Evolutionary conservation across 2,888 invertebrate genomes (phyloP).

Genomic region (Drosophila setosimentum): DNA sequence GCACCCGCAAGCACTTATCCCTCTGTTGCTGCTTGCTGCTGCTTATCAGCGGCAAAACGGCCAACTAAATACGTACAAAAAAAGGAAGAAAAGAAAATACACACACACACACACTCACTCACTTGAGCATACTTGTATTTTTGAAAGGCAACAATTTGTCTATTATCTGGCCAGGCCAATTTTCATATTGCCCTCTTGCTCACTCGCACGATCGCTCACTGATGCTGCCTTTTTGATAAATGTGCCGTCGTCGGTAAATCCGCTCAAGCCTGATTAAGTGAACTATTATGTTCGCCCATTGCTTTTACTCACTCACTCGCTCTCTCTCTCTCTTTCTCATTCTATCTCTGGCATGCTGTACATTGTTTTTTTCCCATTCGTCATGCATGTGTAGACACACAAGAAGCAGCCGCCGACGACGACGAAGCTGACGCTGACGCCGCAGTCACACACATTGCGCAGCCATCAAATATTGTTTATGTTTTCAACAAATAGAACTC

Average conservation of each 20-base stretch:
- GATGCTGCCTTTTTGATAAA: constrained; percentile 60
- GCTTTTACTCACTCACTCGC: constrained; percentile 13
- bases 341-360: constrained; percentile 8
- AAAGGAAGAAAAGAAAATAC: constrained; percentile 5
- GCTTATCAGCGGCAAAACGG: constrained; percentile 73
- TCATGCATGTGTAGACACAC: constrained; percentile 76
- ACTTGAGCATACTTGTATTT: constrained; percentile 15
- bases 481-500: constrained; percentile 70
- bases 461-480: constrained; percentile 77
- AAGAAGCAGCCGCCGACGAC: constrained; percentile 59
- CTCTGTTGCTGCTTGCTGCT: constrained; percentile 29
- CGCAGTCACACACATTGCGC: constrained; percentile 34
- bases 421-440: constrained; percentile 33
- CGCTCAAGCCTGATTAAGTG: constrained; percentile 79
- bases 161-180: constrained; percentile 69
- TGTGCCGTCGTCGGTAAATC: constrained; percentile 64
- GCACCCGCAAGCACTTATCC: constrained; percentile 65
- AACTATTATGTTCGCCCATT: constrained; percentile 65
- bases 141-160: constrained; percentile 67
- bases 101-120: not conserved
- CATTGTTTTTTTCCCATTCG: constrained; percentile 53
- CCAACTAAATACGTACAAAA: constrained; percentile 56
- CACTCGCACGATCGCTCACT: constrained; percentile 5
- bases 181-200: constrained; percentile 34
- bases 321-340: not conserved